Evolutionary conservation across 2,888 invertebrate species (phyloP), one percentile per base, ranked within the genome.

Genomic region (Myopa tessellatipennis): DNA sequence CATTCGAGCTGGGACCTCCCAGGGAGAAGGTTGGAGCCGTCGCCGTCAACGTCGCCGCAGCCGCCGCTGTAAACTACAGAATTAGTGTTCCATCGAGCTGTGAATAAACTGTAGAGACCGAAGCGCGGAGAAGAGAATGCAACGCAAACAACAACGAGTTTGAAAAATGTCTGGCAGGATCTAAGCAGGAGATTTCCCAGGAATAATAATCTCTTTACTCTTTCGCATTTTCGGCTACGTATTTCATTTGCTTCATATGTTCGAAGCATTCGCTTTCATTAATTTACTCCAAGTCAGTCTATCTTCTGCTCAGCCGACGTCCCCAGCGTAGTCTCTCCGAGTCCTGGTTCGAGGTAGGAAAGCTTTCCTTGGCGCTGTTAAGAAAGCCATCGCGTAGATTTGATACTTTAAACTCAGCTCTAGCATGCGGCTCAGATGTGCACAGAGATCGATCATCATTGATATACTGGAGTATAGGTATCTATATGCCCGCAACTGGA

Each of bases 1-100:
- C 58, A 75, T 75, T 60, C 50, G 60, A 75, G 75, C 69, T 52
- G 58, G 63, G 75, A 75, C 75, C 75, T 75, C 75, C 68, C 75
- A 60, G 69, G 36, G 60, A 26, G 68, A 52, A 34, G 36, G n/a
- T 6, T 34, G 65, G 16, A 36, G 55, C 65, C 14, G 12, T 34
- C 34, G 38, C 10, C 34, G 65, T 12, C 10, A 10, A 38, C 65
- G 14, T 38, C 36, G 14, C 26, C 36, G 38, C 36, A 38, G 14
- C 14, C 14, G 38, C 65, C 6, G 36, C 36, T 38, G 65, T 18
- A 34, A 36, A 65, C 26, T 26, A 26, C 2, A 26, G 61, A 26
- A 61, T 4, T 7, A 61, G 10, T 14, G 18, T 55, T 10, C 55
- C 18, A 26, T 10, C 26, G 58, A n/a, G 16, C 58, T n/a, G 26